Base-by-base conservation (phyloP, 2,113 vertebrate genomes). In the Malurus alboscapulatus region DNA sequence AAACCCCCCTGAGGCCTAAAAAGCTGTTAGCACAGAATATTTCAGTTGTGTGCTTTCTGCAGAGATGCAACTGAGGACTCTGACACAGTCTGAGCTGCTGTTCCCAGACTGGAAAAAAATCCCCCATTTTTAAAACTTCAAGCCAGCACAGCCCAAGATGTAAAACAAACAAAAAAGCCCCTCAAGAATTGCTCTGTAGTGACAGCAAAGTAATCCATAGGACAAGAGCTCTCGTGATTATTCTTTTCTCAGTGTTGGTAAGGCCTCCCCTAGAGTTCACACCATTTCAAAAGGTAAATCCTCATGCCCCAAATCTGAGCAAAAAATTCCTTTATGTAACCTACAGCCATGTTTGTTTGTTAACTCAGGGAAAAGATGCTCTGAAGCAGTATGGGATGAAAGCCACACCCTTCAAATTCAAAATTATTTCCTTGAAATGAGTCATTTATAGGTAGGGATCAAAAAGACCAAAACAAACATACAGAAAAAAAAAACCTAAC, bases 21-120 rank as follows among this genome's bases (percentile, higher is more conserved):
- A 57, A 29, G 17, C 4, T 14, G 7, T 26, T 62, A 50, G 10
- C 65, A 74, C 38, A 38, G 38, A 38, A 38, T 38, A 38, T 38
- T 38, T 38, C 38, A 11, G 38, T 38, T 38, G 38, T 38, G 38
- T 21, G 3, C 14, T 45, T 69, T 48, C 32, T 51, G 12, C 47
- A 69, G 21, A 12, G 27, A 84, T 57, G 62, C 24, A 67, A 24
- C 17, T 2, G 4, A 55, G 45, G 42, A 66, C 25, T 2, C 21
- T 21, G 20, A 4, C 2, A 0, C 12, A 36, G 21, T 6, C 26
- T 2, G 7, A 71, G 18, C 47, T 77, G 54, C 17, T 80, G 1
- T 55, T 88, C 59, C 20, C 34, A 54, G 22, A 30, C 0, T 44
- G 25, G 34, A 83, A 86, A 36, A 1, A 93, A 87, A 84, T n/a